phyloP scores from a whole-genome alignment of 2,888 invertebrate genomes.

The Acanthosepion esculentum region DNA sequence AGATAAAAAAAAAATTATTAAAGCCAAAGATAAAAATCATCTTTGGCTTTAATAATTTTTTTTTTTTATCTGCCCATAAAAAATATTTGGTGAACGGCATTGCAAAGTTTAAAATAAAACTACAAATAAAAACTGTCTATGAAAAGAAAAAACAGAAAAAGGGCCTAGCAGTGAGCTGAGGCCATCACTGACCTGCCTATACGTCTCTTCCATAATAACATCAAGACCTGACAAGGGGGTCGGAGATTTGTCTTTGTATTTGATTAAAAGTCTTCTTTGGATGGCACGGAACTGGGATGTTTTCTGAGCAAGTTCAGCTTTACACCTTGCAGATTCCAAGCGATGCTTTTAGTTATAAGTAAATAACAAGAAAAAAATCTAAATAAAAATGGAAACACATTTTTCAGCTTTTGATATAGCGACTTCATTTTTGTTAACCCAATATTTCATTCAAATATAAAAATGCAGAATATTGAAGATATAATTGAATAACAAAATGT shows the following conservation, averaged over 20 bases:
- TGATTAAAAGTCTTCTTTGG: slow-evolving; percentile 84
- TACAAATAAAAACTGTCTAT: not conserved
- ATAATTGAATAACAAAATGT: too few relatives aligned
- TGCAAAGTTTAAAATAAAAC: too few relatives aligned
- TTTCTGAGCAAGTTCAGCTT: slow-evolving; percentile 76
- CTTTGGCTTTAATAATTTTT: too few relatives aligned
- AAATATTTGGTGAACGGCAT: too few relatives aligned
- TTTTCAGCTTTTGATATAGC: too few relatives aligned
- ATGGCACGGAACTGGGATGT: slow-evolving; percentile 85
- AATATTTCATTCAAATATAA: too few relatives aligned
- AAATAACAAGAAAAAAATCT: not conserved
- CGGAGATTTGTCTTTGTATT: slow-evolving; percentile 86
- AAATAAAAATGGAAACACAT: not conserved
- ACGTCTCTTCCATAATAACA: slow-evolving; percentile 83
- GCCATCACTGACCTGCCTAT: slow-evolving; percentile 77
- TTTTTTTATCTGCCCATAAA: too few relatives aligned
- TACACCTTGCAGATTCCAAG: slow-evolving; percentile 64
- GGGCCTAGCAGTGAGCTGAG: not conserved
- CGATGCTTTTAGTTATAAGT: slow-evolving; percentile 62
- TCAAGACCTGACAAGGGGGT: slow-evolving; percentile 84
- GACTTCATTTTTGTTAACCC: too few relatives aligned
- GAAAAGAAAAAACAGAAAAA: not conserved
- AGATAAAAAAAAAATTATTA: too few relatives aligned
- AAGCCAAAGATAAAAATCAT: too few relatives aligned
- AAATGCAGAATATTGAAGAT: too few relatives aligned